A percentile compares a stretch with the other conserved stretches of the same genome.
phyloP scores from a whole-genome alignment of 2,113 vertebrate genomes.

The Paedocypris sp. region DNA sequence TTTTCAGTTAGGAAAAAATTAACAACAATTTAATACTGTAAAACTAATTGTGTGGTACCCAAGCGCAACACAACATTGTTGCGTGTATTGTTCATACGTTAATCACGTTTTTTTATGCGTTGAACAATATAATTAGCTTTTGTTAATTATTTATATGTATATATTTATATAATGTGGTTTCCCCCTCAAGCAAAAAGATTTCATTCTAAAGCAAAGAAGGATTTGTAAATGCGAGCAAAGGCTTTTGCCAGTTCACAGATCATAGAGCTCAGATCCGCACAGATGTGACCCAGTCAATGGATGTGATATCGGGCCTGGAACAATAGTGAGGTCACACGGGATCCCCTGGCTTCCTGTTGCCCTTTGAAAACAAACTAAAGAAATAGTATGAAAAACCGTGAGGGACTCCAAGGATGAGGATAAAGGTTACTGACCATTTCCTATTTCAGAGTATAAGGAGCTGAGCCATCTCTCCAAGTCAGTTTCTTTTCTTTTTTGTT shows the following conservation, averaged over 20 bases:
- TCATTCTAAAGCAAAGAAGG: slow-evolving; percentile 31
- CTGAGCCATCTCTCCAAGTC: neutral
- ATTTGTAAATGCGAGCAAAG: slow-evolving; percentile 46
- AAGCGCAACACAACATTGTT: too few relatives aligned
- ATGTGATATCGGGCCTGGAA: slow-evolving; percentile 47
- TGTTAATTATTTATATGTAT: too few relatives aligned
- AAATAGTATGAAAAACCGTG: slow-evolving; percentile 21
- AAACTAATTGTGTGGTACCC: neutral
- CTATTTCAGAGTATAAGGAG: slow-evolving; percentile 34
- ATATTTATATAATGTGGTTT: too few relatives aligned
- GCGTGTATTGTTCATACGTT: too few relatives aligned
- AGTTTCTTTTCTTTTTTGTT: neutral
- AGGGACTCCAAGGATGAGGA: slow-evolving; percentile 31
- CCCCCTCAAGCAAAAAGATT: slow-evolving; percentile 14
- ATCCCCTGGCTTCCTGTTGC: slow-evolving; percentile 44
- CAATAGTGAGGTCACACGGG: slow-evolving; percentile 47
- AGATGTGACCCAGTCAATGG: slow-evolving; percentile 48
- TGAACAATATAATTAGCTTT: too few relatives aligned
- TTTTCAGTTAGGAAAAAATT: too few relatives aligned
- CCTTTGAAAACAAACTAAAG: slow-evolving; percentile 34
- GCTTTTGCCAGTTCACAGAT: slow-evolving; percentile 50
- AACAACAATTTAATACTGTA: too few relatives aligned
- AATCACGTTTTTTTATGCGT: too few relatives aligned
- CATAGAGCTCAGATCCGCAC: slow-evolving; percentile 47
- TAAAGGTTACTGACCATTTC: slow-evolving; percentile 50